Evolutionary conservation across 2,113 vertebrate species (phyloP).

Genomic region (Anhinga anhinga): DNA sequence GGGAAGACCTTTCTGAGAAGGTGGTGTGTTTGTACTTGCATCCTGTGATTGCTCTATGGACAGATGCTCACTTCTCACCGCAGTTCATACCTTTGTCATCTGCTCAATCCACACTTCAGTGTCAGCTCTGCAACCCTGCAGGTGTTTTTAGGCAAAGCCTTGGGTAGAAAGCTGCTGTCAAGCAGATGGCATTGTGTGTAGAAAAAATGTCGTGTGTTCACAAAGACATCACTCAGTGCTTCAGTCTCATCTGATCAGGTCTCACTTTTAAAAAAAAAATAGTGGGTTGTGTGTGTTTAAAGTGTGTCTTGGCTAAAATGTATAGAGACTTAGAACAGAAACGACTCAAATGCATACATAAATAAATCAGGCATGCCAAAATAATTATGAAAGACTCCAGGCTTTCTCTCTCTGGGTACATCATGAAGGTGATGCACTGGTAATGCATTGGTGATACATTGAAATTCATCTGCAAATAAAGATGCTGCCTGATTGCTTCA

Average conservation of each 20-base stretch:
- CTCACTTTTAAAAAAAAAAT: neutral
- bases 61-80: neutral
- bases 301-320: neutral
- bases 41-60: rapidly evolving
- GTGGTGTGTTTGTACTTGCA: neutral
- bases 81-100: neutral
- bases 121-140: neutral
- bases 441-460: neutral
- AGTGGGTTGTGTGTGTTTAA: neutral
- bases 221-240: neutral
- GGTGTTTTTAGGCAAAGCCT: neutral
- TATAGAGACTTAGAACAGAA: neutral
- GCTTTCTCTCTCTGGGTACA: neutral
- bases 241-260: neutral
- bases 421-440: neutral
- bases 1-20: neutral
- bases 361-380: neutral
- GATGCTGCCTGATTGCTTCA: neutral
- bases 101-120: neutral
- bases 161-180: neutral
- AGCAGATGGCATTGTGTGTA: neutral
- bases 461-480: neutral
- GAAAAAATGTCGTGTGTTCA: neutral
- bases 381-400: neutral
- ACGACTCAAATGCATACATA: neutral